A percentile compares a stretch with the other conserved stretches of the same genome.
Evolutionary conservation across 2,888 invertebrate genomes (phyloP).

Genomic region (Drosophila colorata): DNA sequence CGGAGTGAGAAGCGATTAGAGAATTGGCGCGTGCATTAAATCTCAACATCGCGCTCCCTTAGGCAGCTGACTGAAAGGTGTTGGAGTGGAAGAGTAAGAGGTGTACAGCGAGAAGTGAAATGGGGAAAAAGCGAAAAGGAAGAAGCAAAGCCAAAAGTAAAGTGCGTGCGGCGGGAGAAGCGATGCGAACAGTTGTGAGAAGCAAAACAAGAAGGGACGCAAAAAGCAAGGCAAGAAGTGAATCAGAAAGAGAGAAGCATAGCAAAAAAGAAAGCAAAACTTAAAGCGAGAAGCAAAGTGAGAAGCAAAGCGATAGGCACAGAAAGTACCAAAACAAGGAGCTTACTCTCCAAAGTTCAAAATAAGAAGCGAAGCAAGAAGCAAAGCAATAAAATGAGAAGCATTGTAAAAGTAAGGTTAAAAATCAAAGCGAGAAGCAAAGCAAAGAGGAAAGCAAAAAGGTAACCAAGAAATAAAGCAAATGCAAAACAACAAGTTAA

Average conservation of each 20-base stretch:
- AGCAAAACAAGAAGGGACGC: neutral
- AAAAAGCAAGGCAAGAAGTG: neutral
- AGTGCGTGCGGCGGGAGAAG: neutral
- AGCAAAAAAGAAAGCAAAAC: neutral
- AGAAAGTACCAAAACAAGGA: no score
- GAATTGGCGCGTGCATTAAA: constrained; percentile 27
- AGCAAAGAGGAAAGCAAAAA: no score
- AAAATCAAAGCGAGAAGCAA: no score
- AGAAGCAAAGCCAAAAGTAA: neutral
- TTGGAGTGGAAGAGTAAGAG: neutral
- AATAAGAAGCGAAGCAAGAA: neutral
- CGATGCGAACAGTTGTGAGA: neutral
- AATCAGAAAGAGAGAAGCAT: constrained; percentile 2
- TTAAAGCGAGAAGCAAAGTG: neutral
- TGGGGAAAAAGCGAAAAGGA: neutral
- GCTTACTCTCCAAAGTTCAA: no score
- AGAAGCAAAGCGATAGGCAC: neutral
- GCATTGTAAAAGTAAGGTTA: no score
- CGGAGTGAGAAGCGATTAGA: constrained; percentile 21
- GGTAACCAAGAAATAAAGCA: no score
- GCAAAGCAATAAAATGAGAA: no score
- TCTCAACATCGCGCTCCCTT: neutral
- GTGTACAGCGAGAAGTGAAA: neutral
- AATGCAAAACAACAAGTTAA: no score
- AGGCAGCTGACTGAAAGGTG: neutral